phyloP scores from a whole-genome alignment of 2,113 vertebrate species.

The Calonectris borealis region DNA sequence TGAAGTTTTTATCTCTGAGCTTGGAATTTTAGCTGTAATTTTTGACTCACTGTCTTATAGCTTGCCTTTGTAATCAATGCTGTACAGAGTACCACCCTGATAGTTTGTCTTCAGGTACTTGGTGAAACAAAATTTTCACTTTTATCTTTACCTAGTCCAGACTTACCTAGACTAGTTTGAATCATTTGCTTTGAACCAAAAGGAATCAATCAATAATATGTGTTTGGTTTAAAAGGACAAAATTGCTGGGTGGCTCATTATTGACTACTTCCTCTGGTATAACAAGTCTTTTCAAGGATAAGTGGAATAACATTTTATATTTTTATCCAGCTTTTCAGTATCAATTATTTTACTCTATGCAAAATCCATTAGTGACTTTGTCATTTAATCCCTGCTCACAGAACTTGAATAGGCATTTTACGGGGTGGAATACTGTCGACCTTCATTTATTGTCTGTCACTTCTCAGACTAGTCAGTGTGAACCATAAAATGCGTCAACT shows the following conservation, averaged over 20 bases:
- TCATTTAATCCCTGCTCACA: neutral
- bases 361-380: neutral
- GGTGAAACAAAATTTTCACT: neutral
- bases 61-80: neutral
- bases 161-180: neutral
- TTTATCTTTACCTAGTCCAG: neutral
- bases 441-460: neutral
- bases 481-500: neutral
- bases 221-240: neutral
- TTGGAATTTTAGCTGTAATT: neutral
- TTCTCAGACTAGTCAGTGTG: neutral
- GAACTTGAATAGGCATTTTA: neutral
- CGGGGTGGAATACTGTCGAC: neutral
- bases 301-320: neutral
- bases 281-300: constrained; percentile 37
- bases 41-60: neutral
- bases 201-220: neutral
- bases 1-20: neutral
- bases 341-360: neutral
- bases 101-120: neutral
- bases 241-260: neutral
- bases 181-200: neutral
- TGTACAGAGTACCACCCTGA: neutral
- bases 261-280: constrained; percentile 20
- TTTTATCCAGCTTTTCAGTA: constrained; percentile 4